Evolutionary conservation across 1,140 invertebrate genomes (phyloP).

Genomic region (Mercenaria mercenaria): DNA sequence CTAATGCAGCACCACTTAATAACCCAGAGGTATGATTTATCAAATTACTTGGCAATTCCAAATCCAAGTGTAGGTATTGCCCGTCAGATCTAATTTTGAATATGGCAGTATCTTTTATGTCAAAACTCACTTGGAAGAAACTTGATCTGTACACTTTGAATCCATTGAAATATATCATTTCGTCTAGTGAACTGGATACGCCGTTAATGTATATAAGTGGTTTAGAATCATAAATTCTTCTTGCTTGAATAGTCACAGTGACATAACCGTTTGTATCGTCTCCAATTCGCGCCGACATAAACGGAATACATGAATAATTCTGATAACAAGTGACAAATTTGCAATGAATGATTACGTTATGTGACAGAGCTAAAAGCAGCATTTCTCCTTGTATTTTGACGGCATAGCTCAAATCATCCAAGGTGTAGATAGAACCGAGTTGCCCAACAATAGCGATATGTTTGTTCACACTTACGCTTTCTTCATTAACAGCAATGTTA

Average conservation of each 20-base stretch:
- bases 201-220: constrained; percentile 65
- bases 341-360: constrained; percentile 68
- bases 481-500: constrained; percentile 53
- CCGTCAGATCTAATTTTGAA: constrained; percentile 54
- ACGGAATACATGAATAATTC: constrained; percentile 69
- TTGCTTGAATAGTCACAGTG: constrained; percentile 63
- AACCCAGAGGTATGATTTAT: constrained; percentile 60
- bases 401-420: constrained; percentile 70
- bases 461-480: background rate
- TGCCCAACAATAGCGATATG: constrained; percentile 44
- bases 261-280: constrained; percentile 69
- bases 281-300: constrained; percentile 68
- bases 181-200: constrained; percentile 41
- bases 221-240: constrained; percentile 30
- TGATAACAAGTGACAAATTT: constrained; percentile 74
- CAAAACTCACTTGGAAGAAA: constrained; percentile 52
- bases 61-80: constrained; percentile 59
- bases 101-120: background rate
- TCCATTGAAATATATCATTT: constrained; percentile 65
- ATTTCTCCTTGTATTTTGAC: constrained; percentile 58
- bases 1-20: constrained; percentile 46
- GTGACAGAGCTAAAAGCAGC: constrained; percentile 60
- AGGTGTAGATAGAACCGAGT: constrained; percentile 63
- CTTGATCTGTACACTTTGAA: constrained; percentile 61
- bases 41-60: constrained; percentile 30